Base-by-base conservation (phyloP, 2,888 invertebrate genomes). In the Oscheius sp. region DNA sequence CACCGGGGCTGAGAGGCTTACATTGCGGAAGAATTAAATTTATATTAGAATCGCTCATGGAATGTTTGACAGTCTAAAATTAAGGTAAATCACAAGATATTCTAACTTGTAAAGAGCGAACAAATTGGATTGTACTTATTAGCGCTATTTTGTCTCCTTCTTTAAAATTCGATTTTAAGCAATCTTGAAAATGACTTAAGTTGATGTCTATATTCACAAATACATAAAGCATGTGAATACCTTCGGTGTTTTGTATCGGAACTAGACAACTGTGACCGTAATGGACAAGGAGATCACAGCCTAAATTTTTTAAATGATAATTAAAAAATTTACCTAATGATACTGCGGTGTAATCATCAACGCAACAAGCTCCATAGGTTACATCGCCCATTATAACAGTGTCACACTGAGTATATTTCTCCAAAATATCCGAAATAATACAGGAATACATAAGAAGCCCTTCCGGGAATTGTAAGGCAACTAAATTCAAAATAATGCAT, bases 201-300 rank as follows among this genome's bases (percentile, higher is more conserved):
- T 99, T 97, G 84, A 99, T 95, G 91, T 95, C 94, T 72, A 99
- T 98, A 89, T 97, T 97, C 27, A 99, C 99, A 91, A 99, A 99
- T 80, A 99, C 92, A 89, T 99, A 99, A 70, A 99, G 91, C 84
- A 98, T 93, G 90, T 95, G 95, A 68, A 99, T 93, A 70, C 93
- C 93, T 45, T 88, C 87, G 0, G 88, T 87, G 64, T 88, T 84
- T 69, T 89, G 87, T 63, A 88, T 85, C 1, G 87, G 87, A 7
- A 89, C 88, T 73, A 91, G 92, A 90, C 99, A 99, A 81, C 96
- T 97, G 89, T 99, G 99, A 0, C 97, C 99, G 89, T 99, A 99
- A 90, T 99, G 99, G 41, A 99, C 88, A 6, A 88, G 75, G 13
- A 88, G 76, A 66, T 88, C 87, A 68, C 88, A 88, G 21, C 86